A percentile compares a stretch with the other conserved stretches of the same genome.
Evolutionary conservation across 1,140 invertebrate species (phyloP).

Genomic region (Lepidurus apus): DNA sequence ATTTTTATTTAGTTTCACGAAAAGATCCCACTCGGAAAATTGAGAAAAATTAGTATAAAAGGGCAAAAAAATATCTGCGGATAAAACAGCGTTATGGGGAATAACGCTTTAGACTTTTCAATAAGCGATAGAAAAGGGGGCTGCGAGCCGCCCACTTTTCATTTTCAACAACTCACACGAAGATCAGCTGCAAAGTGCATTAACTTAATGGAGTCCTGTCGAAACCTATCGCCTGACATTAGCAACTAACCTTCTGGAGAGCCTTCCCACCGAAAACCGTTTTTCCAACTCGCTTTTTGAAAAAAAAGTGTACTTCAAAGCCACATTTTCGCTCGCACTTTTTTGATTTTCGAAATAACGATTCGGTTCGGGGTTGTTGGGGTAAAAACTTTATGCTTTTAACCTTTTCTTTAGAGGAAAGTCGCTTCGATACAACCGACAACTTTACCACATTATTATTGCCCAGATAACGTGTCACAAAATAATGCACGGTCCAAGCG

Average conservation of each 20-base stretch:
- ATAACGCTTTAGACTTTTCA: too few relatives aligned
- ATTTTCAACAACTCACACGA: background rate
- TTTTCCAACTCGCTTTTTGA: background rate
- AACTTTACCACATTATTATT: too few relatives aligned
- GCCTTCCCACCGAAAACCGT: background rate
- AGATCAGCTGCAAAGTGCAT: constrained; percentile 18
- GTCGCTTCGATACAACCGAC: too few relatives aligned
- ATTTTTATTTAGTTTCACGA: background rate
- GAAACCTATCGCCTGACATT: constrained; percentile 12
- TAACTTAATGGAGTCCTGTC: constrained; percentile 17
- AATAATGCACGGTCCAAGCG: background rate
- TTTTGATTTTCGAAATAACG: too few relatives aligned
- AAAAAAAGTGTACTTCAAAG: background rate
- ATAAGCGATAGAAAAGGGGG: too few relatives aligned
- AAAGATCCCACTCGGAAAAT: background rate
- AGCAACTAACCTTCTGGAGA: background rate
- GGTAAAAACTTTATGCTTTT: background rate
- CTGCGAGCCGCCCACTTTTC: too few relatives aligned
- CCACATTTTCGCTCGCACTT: too few relatives aligned
- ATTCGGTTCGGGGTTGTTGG: background rate
- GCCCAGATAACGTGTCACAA: background rate
- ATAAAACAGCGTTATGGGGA: too few relatives aligned
- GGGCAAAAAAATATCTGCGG: too few relatives aligned
- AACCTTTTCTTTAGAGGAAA: background rate
- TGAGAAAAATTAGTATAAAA: too few relatives aligned